A percentile compares a stretch with the other conserved stretches of the same genome.
These are phyloP conservation scores for Drosophila nr. perissopoda DNA, from an alignment of 2,888 invertebrate genomes.

Conservation along the genomic window DNA sequence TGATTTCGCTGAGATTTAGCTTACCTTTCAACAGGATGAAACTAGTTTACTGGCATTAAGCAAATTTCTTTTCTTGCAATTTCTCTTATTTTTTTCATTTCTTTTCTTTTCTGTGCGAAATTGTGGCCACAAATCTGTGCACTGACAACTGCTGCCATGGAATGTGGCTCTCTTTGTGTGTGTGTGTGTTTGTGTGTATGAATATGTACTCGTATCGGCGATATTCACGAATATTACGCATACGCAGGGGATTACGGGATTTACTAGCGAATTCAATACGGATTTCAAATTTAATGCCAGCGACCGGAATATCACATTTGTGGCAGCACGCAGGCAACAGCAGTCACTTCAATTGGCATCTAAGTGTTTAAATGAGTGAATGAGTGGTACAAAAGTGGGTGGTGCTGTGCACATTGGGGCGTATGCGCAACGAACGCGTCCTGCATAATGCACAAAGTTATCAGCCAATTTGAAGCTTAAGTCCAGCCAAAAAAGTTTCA, in stretches of 20 bases:
- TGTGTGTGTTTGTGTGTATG: not conserved
- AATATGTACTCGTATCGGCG: constrained; percentile 22
- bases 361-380: constrained; percentile 33
- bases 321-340: constrained; percentile 3
- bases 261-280: constrained; percentile 43
- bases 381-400: constrained; percentile 6
- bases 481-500: constrained; percentile 34
- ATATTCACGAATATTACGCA: constrained; percentile 54
- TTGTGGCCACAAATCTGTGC: constrained; percentile 14
- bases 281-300: constrained; percentile 37
- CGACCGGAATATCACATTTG: constrained; percentile 26
- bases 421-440: constrained; percentile 32
- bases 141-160: constrained; percentile 6
- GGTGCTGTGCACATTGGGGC: constrained; percentile 16
- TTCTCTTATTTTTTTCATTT: not conserved
- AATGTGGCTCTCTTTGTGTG: not conserved
- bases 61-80: constrained; percentile 8
- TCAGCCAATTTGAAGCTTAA: constrained; percentile 47
- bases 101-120: not conserved
- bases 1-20: constrained; percentile 12
- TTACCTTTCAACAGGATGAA: constrained; percentile 29
- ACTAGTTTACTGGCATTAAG: constrained; percentile 32
- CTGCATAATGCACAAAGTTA: constrained; percentile 51
- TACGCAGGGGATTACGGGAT: constrained; percentile 47
- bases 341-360: constrained; percentile 25